Conservation (phyloP, 2,113 vertebrate species). For the Aegithalos caudatus region DNA sequence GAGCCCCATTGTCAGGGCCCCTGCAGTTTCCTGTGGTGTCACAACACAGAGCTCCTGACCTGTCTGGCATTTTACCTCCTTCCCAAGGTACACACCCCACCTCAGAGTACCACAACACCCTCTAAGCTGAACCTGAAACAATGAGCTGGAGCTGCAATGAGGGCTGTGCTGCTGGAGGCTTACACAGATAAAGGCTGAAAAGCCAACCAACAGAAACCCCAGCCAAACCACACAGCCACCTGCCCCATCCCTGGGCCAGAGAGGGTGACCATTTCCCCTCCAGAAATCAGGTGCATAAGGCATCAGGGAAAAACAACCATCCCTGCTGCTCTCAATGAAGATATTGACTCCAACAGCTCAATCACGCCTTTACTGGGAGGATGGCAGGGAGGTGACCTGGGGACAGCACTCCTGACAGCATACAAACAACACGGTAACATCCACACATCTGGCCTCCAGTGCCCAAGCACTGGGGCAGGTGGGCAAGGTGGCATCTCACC, state of each 20-base stretch:
- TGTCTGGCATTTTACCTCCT: neutral
- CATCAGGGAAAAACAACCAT: neutral
- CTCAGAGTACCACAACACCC: neutral
- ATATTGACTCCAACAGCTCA: neutral
- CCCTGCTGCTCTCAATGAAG: neutral
- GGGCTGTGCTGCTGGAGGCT: neutral
- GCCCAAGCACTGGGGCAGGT: rapidly evolving
- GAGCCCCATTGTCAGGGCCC: neutral
- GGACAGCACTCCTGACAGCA: neutral
- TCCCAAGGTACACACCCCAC: rapidly evolving
- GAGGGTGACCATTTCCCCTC: neutral
- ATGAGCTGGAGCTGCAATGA: rapidly evolving
- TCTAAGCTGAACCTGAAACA: neutral
- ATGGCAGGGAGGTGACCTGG: neutral
- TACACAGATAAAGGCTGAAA: neutral
- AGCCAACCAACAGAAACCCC: neutral
- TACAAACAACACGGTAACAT: rapidly evolving
- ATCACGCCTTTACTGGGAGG: neutral
- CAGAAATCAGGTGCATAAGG: neutral
- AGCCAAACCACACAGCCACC: neutral
- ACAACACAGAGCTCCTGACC: neutral
- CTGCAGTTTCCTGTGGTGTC: neutral
- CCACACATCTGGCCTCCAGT: neutral
- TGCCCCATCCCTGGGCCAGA: neutral
- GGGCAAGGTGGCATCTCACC: neutral